phyloP scores from a whole-genome alignment of 1,140 invertebrate genomes.

The Meloidogyne hapla region DNA sequence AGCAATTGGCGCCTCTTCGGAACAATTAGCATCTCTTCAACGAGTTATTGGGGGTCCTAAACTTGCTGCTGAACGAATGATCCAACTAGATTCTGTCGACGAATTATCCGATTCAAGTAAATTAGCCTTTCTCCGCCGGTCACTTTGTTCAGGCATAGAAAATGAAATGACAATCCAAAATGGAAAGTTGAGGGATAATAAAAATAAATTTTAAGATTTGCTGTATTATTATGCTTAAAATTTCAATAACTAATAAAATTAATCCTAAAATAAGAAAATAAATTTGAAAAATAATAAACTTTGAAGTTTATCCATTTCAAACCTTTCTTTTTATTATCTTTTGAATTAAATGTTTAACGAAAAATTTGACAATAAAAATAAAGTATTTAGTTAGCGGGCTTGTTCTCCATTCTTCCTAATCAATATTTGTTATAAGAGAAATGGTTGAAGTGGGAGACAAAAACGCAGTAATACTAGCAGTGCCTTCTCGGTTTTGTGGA shows the following conservation, averaged over 20 bases:
- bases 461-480: not conserved
- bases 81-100: constrained; percentile 39
- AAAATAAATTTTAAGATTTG: too few relatives aligned
- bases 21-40: constrained; percentile 43
- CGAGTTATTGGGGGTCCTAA: constrained; percentile 54
- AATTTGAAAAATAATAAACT: too few relatives aligned
- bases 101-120: constrained; percentile 29
- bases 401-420: not conserved
- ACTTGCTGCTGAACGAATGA: constrained; percentile 33
- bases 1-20: constrained; percentile 48
- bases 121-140: constrained; percentile 14
- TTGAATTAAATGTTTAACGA: not conserved
- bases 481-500: not conserved
- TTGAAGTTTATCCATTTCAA: too few relatives aligned
- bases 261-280: too few relatives aligned
- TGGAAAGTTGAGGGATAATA: too few relatives aligned
- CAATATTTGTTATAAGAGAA: not conserved
- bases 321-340: not conserved
- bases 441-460: too few relatives aligned
- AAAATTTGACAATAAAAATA: not conserved
- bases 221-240: too few relatives aligned
- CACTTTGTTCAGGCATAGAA: constrained; percentile 6
- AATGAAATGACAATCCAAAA: too few relatives aligned
- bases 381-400: not conserved
- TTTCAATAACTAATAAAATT: too few relatives aligned